Percentiles rank a stretch among this genome's conserved stretches.
Evolutionary conservation across 2,888 invertebrate genomes (phyloP).

Genomic region (Scaptomyza cyrtandrae): DNA sequence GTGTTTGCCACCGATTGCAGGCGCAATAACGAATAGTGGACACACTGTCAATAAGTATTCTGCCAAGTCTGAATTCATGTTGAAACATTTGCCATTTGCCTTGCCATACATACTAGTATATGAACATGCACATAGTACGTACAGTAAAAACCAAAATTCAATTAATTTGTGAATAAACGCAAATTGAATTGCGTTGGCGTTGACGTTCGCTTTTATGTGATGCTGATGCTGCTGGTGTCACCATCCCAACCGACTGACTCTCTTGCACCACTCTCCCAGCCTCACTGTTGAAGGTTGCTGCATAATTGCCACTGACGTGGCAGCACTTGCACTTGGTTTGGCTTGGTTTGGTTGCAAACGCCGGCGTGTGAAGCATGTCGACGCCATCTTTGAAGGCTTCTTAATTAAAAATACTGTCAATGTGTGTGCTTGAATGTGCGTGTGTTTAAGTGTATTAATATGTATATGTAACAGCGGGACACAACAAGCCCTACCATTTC

Average conservation of each 20-base stretch:
- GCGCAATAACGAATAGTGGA: not conserved
- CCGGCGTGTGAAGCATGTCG: constrained; percentile 50
- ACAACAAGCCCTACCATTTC: constrained; percentile 34
- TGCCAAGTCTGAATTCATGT: not conserved
- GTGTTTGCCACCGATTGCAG: constrained; percentile 12
- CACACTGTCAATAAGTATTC: not conserved
- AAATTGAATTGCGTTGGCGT: constrained; percentile 67
- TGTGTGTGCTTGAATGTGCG: constrained; percentile 51
- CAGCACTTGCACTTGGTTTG: constrained; percentile 54
- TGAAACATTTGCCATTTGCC: constrained; percentile 14
- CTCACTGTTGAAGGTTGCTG: constrained; percentile 18
- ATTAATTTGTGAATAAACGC: constrained; percentile 77
- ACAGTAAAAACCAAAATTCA: constrained; percentile 68
- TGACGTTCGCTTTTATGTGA: constrained; percentile 40
- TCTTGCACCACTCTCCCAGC: not conserved
- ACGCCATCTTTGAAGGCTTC: constrained; percentile 79
- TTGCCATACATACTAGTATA: no score
- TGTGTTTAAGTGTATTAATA: constrained; percentile 21
- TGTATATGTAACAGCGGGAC: constrained; percentile 9
- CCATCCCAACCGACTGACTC: not conserved
- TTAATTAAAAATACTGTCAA: constrained; percentile 80
- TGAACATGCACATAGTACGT: not conserved
- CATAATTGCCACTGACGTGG: constrained; percentile 79
- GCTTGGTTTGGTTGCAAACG: constrained; percentile 10
- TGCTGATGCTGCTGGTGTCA: not conserved